These are phyloP conservation scores for Orius insidiosus DNA, from an alignment of 1,140 invertebrate genomes.

Conservation along the genomic window DNA sequence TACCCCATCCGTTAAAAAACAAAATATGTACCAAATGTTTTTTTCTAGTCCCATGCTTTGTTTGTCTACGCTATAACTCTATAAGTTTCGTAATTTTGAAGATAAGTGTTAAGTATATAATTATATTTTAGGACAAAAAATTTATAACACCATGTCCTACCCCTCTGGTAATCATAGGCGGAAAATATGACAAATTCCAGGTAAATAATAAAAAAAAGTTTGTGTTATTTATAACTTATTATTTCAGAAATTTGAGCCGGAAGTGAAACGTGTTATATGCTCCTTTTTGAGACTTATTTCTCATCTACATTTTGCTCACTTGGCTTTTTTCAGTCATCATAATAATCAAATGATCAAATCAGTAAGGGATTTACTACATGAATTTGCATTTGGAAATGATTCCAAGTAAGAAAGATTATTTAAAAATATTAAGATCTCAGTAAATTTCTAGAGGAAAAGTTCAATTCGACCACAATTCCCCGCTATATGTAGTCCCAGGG, in stretches of 20 bases:
- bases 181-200: constrained; percentile 8
- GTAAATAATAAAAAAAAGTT: not conserved
- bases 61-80: too few species aligned
- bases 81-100: too few species aligned
- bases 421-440: too few species aligned
- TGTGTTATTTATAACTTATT: not conserved
- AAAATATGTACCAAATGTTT: too few species aligned
- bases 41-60: too few species aligned
- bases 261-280: not conserved
- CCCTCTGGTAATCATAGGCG: constrained; percentile 1
- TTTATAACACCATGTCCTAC: not conserved
- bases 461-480: constrained; percentile 2
- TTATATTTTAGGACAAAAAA: not conserved
- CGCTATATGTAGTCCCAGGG: not conserved
- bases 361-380: too few species aligned
- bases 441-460: not conserved
- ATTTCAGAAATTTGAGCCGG: constrained; percentile 4
- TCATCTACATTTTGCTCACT: not conserved
- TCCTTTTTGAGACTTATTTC: not conserved
- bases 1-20: too few species aligned
- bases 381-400: too few species aligned
- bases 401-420: too few species aligned
- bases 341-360: too few species aligned
- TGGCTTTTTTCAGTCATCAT: constrained; percentile 2
- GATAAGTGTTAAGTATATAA: too few species aligned